Percentiles rank a stretch among this genome's conserved stretches.
These are phyloP conservation scores for Atrichornis clamosus DNA, from an alignment of 2,113 vertebrate genomes.

Conservation along the genomic window DNA sequence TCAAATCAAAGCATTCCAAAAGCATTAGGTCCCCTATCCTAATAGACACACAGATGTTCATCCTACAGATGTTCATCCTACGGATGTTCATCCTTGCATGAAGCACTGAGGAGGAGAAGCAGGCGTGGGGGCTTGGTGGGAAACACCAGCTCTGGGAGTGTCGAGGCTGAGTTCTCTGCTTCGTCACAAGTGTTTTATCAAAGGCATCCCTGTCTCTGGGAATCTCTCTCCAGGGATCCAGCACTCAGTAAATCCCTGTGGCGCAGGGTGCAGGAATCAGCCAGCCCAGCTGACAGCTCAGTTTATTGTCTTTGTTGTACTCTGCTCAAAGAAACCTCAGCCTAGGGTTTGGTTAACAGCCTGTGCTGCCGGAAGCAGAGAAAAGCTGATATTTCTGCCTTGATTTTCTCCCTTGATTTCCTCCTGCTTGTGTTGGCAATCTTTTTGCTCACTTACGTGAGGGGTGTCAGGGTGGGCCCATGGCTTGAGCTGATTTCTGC, in stretches of 20 bases:
- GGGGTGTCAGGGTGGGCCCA: neutral
- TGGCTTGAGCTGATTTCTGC: neutral
- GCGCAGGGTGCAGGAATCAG: neutral
- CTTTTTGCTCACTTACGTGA: neutral
- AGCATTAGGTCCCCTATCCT: neutral
- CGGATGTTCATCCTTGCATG: neutral
- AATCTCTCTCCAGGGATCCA: neutral
- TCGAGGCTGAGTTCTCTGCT: neutral
- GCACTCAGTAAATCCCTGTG: neutral
- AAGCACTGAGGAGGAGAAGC: neutral
- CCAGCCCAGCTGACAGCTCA: neutral
- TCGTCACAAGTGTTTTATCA: neutral
- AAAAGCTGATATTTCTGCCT: neutral
- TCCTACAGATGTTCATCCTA: neutral
- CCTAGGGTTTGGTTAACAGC: neutral
- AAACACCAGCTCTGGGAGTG: neutral
- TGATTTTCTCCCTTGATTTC: neutral
- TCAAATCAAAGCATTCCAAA: neutral
- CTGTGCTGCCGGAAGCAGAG: neutral
- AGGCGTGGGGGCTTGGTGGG: neutral
- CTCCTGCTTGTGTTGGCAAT: neutral
- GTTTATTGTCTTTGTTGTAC: neutral
- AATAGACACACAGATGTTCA: accelerated
- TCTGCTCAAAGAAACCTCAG: neutral
- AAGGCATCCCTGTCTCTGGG: neutral